Base-by-base conservation (phyloP, 2,797 vertebrate genomes). In the Sebastes dallii region DNA sequence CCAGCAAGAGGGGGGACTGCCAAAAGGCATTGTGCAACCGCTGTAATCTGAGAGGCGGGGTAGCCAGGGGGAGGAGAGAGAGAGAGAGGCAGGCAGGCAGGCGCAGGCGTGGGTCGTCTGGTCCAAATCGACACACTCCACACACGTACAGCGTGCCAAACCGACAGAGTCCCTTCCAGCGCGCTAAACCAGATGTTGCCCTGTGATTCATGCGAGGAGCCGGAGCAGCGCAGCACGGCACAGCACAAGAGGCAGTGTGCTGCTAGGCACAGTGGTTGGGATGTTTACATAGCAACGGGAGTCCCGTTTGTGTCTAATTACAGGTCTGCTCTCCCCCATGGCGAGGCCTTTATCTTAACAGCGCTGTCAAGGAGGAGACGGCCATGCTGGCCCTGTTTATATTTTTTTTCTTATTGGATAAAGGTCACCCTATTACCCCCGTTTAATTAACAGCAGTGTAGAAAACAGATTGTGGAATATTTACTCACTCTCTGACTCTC, bases 231-330 rank as follows among this genome's bases (percentile, higher is more conserved):
- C 73, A 52, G 83, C 84, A 29, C 70, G 69, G 80, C 54, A 18
- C 73, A 52, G 83, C 84, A 29, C 76, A 46, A 71, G 78, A 89
- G 88, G 89, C 88, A 6, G 77, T 2, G 84, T 29, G 73, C 81
- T 86, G 86, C 83, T 79, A 78, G 80, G 79, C 87, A 84, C 82
- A 89, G 86, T 20, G 80, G 88, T 81, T 54, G 88, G 90, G 91
- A 86, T 95, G 94, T 96, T 96, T 95, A 95, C 92, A 85, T 94
- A 94, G 95, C 94, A 95, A 95, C 94, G 74, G 89, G 91, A 95
- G 90, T 87, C 89, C 90, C 29, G 80, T 83, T 85, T 81, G 88
- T 84, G 88, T 93, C 83, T 94, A 93, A 93, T 95, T 94, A 93
- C 92, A 93, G 87, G 82, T 88, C 88, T 84, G 50, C 78, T 72